phyloP scores from a whole-genome alignment of 2,888 invertebrate species.

The Plusia festucae region DNA sequence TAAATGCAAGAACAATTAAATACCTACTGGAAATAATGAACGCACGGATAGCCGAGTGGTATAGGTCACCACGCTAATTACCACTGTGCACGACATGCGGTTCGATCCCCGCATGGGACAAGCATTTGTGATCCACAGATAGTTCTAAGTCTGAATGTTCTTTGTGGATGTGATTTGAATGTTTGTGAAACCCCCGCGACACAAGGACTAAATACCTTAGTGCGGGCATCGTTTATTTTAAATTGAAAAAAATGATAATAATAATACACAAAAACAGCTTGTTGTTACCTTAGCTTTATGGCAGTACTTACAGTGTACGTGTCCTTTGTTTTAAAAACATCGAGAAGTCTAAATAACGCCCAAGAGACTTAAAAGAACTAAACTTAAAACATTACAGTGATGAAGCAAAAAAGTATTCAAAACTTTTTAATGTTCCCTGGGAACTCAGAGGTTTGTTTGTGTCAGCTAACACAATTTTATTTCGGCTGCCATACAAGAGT shows the following conservation, averaged over 20 bases:
- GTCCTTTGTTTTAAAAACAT: constrained; percentile 60
- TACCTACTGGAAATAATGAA: no score
- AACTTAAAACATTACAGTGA: constrained; percentile 74
- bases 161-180: no score
- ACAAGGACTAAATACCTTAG: no score
- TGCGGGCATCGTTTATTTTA: no score
- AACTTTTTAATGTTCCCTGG: constrained; percentile 73
- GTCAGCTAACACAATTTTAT: constrained; percentile 61
- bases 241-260: background rate
- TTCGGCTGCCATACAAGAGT: constrained; percentile 60
- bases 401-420: constrained; percentile 73
- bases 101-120: no score
- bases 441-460: constrained; percentile 67
- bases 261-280: constrained; percentile 15
- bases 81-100: no score
- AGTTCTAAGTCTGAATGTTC: no score
- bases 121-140: no score
- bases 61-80: no score
- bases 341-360: constrained; percentile 62
- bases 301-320: constrained; percentile 44
- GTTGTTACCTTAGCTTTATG: constrained; percentile 26
- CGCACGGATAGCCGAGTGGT: no score
- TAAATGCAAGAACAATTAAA: no score
- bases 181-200: no score
- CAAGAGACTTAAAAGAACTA: constrained; percentile 67